phyloP scores from a whole-genome alignment of 2,888 invertebrate species.

The Aethes cnicana region DNA sequence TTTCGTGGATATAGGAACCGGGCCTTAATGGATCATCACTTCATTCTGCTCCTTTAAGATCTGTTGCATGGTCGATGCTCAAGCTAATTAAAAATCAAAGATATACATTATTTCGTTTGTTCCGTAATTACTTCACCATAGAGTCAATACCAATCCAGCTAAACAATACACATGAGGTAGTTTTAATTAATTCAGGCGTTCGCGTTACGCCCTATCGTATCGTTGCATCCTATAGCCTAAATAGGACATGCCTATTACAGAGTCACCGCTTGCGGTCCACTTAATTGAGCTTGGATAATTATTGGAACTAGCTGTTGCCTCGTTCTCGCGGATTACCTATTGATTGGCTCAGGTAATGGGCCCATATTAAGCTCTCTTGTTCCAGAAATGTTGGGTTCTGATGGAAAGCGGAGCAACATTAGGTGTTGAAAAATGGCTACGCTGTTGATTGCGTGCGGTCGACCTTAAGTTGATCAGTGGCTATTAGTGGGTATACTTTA shows the following conservation, averaged over 20 bases:
- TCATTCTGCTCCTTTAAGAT: too few relatives aligned
- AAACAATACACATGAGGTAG: conserved; percentile 8
- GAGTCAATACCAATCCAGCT: conserved; percentile 8
- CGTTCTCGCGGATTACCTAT: conserved; percentile 10
- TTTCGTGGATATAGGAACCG: too few relatives aligned
- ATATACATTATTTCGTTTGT: not conserved
- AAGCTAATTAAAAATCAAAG: not conserved
- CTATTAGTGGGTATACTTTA: too few relatives aligned
- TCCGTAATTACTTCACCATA: not conserved
- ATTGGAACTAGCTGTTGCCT: conserved; percentile 21
- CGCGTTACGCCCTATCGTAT: conserved; percentile 14
- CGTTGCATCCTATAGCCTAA: conserved; percentile 8
- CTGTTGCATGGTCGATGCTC: not conserved
- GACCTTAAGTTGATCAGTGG: too few relatives aligned
- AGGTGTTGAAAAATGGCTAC: too few relatives aligned
- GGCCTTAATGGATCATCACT: too few relatives aligned
- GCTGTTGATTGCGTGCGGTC: too few relatives aligned
- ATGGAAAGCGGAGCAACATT: conserved; percentile 5
- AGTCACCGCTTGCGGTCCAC: conserved; percentile 20
- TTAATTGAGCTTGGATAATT: conserved; percentile 19
- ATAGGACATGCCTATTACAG: conserved; percentile 12
- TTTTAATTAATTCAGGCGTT: conserved; percentile 19
- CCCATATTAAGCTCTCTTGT: conserved; percentile 7
- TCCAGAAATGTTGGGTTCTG: not conserved
- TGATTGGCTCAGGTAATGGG: conserved; percentile 5